phyloP scores from a whole-genome alignment of 1,140 invertebrate species.

The Sycophaga agraensis region DNA sequence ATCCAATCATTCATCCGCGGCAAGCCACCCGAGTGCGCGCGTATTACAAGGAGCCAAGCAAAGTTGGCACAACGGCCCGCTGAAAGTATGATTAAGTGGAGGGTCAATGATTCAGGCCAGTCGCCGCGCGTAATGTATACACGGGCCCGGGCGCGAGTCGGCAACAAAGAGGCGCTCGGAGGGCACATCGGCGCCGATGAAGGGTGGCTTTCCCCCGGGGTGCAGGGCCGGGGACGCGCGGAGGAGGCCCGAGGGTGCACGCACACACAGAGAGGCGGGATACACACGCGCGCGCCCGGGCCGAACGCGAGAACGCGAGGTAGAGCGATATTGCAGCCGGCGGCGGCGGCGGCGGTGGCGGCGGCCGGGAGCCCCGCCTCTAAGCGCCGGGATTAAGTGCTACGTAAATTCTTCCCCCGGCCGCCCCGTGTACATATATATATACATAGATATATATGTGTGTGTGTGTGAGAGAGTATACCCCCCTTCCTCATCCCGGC shows the following conservation, averaged over 20 bases:
- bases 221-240: neutral
- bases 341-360: neutral
- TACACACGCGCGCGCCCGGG: no score
- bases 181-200: constrained; percentile 43
- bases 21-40: no score
- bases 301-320: constrained; percentile 43
- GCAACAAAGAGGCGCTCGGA: no score
- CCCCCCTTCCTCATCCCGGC: neutral
- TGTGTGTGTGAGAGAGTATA: no score
- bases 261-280: neutral
- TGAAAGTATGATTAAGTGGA: neutral
- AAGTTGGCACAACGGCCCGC: no score
- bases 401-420: constrained; percentile 50
- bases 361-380: constrained; percentile 29
- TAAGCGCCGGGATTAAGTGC: constrained; percentile 55
- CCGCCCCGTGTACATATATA: neutral
- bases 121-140: no score
- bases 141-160: no score
- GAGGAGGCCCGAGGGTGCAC: neutral
- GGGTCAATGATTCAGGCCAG: neutral
- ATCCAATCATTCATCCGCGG: no score
- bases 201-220: constrained; percentile 30
- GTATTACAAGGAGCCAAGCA: neutral
- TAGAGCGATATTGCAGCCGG: constrained; percentile 48
- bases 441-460: no score